phyloP scores from a whole-genome alignment of 1,140 invertebrate species.

The Musca domestica region DNA sequence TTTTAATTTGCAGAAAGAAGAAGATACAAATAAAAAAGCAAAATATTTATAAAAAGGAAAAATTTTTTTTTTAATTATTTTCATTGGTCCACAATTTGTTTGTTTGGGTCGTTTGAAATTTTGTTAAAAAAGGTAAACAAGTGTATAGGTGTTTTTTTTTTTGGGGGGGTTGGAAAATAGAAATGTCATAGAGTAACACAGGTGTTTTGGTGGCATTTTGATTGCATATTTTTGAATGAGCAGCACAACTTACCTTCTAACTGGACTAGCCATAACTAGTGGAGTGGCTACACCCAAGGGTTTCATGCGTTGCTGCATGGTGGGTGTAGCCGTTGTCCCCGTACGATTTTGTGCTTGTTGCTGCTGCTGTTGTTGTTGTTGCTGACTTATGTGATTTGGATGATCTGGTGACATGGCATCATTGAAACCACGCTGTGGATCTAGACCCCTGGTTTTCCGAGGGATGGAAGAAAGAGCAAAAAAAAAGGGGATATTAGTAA shows the following conservation, averaged over 20 bases:
- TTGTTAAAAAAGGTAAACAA: neutral
- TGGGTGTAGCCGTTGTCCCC: constrained; percentile 59
- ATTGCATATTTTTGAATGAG: neutral
- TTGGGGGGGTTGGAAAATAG: neutral
- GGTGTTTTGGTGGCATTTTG: neutral
- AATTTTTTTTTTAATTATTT: neutral
- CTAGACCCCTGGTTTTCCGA: constrained; percentile 62
- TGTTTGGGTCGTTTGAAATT: neutral
- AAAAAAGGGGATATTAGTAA: no score
- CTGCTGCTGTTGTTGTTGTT: constrained; percentile 33
- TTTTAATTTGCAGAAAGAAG: neutral
- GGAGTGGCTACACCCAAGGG: constrained; percentile 85
- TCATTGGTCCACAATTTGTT: neutral
- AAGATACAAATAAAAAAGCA: neutral
- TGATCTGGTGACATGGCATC: constrained; percentile 64
- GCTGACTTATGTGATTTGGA: constrained; percentile 31
- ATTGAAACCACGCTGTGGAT: constrained; percentile 67
- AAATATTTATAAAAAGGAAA: neutral
- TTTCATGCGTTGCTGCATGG: constrained; percentile 86
- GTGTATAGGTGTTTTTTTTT: no score
- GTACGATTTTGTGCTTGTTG: constrained; percentile 45
- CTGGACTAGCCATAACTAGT: constrained; percentile 78
- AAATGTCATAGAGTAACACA: neutral
- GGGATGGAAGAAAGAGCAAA: constrained; percentile 22
- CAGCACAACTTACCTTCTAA: constrained; percentile 67